Percentiles rank a stretch among this genome's conserved stretches.
phyloP scores from a whole-genome alignment of 1,140 invertebrate species.

The Trypoxylus dichotomus region DNA sequence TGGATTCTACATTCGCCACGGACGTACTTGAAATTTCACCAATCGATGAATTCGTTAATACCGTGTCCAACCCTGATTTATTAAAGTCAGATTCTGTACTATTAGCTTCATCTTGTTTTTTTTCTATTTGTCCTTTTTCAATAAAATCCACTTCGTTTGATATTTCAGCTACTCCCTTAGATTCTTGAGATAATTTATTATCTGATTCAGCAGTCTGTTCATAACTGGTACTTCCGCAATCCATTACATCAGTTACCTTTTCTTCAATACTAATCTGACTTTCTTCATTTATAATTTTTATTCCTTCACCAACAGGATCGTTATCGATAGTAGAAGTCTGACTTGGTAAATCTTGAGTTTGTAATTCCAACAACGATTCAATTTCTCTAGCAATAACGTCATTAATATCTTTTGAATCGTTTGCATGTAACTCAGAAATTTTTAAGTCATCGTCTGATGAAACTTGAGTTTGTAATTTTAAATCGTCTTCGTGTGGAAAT shows the following conservation, averaged over 20 bases:
- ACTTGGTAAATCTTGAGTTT: not conserved
- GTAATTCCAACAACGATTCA: not conserved
- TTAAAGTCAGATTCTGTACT: not conserved
- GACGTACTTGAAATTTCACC: not conserved
- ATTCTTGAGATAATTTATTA: not conserved
- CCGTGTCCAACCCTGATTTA: not conserved
- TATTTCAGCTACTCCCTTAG: not conserved
- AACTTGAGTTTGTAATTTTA: not conserved
- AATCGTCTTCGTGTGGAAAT: not conserved
- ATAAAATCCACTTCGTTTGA: not conserved
- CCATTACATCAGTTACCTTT: not conserved
- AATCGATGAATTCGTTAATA: not conserved
- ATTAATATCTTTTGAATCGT: conserved; percentile 4
- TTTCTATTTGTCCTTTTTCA: not conserved
- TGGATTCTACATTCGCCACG: not conserved
- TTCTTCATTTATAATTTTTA: not conserved
- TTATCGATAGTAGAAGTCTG: not conserved
- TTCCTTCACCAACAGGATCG: not conserved
- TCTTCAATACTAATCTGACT: not conserved
- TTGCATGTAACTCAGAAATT: not conserved
- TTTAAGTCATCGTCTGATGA: not conserved
- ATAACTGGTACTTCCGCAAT: not conserved
- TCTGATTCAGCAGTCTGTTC: not conserved
- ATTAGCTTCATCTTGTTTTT: not conserved
- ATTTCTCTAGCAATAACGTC: conserved; percentile 21